phyloP scores from a whole-genome alignment of 2,797 vertebrate genomes.

The Okamejei kenojei region DNA sequence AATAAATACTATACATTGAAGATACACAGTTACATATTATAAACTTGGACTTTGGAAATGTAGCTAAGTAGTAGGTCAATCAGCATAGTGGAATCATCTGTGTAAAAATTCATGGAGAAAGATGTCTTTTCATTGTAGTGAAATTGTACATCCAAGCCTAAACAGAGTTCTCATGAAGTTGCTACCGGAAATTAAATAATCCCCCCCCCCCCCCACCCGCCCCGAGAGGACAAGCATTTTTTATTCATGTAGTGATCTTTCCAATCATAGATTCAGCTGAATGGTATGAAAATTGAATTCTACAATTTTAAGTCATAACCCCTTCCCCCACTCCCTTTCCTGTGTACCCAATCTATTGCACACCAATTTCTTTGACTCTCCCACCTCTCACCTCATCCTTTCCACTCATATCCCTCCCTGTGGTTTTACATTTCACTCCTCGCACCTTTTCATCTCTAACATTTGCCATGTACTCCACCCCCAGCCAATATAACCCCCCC shows the following conservation, averaged over 20 bases:
- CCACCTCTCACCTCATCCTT: too few species aligned
- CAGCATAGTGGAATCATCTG: not conserved
- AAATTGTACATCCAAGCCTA: not conserved
- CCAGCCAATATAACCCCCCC: too few species aligned
- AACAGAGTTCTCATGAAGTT: not conserved
- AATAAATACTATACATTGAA: constrained; percentile 18
- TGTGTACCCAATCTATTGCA: too few species aligned
- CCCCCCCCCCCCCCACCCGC: too few species aligned
- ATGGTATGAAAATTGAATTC: too few species aligned
- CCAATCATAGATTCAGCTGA: not conserved
- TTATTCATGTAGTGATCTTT: constrained; percentile 17
- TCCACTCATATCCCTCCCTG: too few species aligned
- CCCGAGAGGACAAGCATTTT: not conserved
- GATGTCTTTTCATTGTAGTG: not conserved
- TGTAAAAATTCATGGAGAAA: not conserved
- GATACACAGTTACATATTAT: not conserved
- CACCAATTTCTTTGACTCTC: too few species aligned
- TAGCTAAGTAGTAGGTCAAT: not conserved
- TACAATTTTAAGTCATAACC: too few species aligned
- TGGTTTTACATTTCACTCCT: too few species aligned
- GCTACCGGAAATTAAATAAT: not conserved
- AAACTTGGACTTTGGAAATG: not conserved
- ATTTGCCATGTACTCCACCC: too few species aligned
- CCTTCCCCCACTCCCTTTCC: too few species aligned
- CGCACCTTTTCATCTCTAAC: too few species aligned